Percentiles rank a stretch among this genome's conserved stretches.
Conservation (phyloP, 2,888 invertebrate species). For the Machimus atricapillus region DNA sequence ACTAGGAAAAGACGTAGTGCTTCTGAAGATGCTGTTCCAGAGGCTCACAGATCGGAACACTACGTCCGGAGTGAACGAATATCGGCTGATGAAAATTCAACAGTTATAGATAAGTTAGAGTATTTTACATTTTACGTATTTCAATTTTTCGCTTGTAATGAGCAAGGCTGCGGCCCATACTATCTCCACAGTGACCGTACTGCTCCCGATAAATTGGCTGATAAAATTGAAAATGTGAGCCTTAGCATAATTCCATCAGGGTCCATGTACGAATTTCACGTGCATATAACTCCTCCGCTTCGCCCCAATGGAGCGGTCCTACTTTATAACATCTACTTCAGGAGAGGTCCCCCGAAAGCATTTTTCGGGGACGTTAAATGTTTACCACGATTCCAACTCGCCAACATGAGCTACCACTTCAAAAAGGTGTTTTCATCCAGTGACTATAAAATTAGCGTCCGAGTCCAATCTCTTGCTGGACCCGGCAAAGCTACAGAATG, state of each 20-base stretch:
- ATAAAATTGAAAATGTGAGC: slow-evolving; percentile 56
- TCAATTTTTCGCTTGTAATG: slow-evolving; percentile 68
- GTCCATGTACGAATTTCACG: slow-evolving; percentile 47
- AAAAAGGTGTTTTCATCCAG: slow-evolving; percentile 52
- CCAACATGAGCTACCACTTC: slow-evolving; percentile 50
- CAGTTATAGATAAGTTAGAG: slow-evolving; percentile 61
- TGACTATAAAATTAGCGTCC: slow-evolving; percentile 60
- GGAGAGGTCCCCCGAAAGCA: slow-evolving; percentile 56
- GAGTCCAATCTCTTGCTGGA: slow-evolving; percentile 69
- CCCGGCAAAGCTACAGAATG: slow-evolving; percentile 59
- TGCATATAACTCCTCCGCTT: slow-evolving; percentile 69
- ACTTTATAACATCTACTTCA: slow-evolving; percentile 67
- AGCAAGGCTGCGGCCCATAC: slow-evolving; percentile 63
- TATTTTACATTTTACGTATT: slow-evolving; percentile 69
- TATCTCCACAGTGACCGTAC: slow-evolving; percentile 65
- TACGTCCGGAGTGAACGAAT: not conserved
- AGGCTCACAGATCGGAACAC: not conserved
- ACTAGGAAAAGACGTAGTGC: not conserved
- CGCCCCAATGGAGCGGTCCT: slow-evolving; percentile 72
- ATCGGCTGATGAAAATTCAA: slow-evolving; percentile 30
- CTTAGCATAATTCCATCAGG: slow-evolving; percentile 43
- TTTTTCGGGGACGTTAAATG: slow-evolving; percentile 63
- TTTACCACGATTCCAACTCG: slow-evolving; percentile 59
- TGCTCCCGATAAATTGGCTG: slow-evolving; percentile 57
- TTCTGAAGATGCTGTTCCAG: not conserved